phyloP scores from a whole-genome alignment of 64 coral and sea anemone genomes.

The Porites australiensis region DNA sequence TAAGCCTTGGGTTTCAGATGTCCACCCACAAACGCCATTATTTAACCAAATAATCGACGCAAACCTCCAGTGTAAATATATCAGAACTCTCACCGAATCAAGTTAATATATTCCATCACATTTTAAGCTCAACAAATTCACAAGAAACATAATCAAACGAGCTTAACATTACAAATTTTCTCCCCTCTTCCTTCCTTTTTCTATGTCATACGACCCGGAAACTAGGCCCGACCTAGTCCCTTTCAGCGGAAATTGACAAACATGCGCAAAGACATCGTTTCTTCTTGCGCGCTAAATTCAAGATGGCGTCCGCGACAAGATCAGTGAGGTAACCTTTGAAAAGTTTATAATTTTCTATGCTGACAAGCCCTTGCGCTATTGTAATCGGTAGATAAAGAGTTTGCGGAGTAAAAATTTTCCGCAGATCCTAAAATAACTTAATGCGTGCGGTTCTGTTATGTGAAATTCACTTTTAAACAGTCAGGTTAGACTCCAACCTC shows the following conservation, averaged over 20 bases:
- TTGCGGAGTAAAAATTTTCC: too few species aligned
- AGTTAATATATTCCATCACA: not conserved
- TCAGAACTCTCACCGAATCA: not conserved
- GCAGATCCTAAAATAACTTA: too few species aligned
- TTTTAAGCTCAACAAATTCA: not conserved
- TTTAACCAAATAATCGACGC: not conserved
- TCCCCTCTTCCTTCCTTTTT: not conserved
- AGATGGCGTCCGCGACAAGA: conserved; percentile 62
- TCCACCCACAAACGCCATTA: conserved; percentile 11
- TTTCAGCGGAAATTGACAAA: not conserved
- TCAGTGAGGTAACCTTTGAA: conserved; percentile 4
- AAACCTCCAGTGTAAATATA: not conserved
- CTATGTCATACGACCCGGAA: conserved; percentile 91
- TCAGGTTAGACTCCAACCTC: too few species aligned
- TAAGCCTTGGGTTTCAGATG: not conserved
- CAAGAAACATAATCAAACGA: not conserved
- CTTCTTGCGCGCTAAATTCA: conserved; percentile 71
- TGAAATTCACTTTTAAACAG: too few species aligned
- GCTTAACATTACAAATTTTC: not conserved
- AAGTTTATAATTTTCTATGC: too few species aligned
- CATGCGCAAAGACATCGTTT: conserved; percentile 34
- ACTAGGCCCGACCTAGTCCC: conserved; percentile 56
- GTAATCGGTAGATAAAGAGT: too few species aligned
- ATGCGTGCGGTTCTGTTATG: too few species aligned
- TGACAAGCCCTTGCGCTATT: too few species aligned